Conservation (phyloP, 2,888 invertebrate species). For the Muscina levida region DNA sequence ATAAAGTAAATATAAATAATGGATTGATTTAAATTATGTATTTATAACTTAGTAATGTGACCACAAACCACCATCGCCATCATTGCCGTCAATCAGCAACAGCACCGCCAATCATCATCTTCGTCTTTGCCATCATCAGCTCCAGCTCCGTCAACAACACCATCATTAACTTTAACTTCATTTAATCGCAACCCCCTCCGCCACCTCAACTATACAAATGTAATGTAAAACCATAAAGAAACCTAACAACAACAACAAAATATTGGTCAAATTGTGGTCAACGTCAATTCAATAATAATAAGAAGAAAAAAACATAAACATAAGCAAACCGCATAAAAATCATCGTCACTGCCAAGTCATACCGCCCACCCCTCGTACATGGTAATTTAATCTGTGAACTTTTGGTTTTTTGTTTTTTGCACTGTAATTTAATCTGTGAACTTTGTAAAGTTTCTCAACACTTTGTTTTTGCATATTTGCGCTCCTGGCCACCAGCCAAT, state of each 20-base stretch:
- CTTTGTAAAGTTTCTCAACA: conserved; percentile 30
- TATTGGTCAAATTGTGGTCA: conserved; percentile 32
- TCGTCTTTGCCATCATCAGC: too few species aligned
- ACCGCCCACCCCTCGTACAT: not conserved
- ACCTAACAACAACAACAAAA: conserved; percentile 34
- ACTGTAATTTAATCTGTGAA: conserved; percentile 48
- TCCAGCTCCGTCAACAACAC: not conserved
- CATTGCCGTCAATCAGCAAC: too few species aligned
- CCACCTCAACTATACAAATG: not conserved
- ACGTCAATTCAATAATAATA: not conserved
- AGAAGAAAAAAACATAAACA: not conserved
- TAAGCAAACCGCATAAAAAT: conserved; percentile 17
- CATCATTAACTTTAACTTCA: not conserved
- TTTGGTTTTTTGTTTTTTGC: not conserved
- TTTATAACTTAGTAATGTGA: too few species aligned
- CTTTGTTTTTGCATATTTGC: not conserved
- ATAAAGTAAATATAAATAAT: too few species aligned
- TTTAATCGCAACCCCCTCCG: not conserved
- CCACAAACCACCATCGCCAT: too few species aligned
- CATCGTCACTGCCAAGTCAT: not conserved
- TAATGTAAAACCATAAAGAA: conserved; percentile 23
- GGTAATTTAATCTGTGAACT: conserved; percentile 32
- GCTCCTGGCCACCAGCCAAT: too few species aligned
- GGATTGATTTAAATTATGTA: too few species aligned
- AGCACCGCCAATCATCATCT: too few species aligned